A percentile compares a stretch with the other conserved stretches of the same genome.
Conservation (phyloP, 2,888 invertebrate species). For the Xanthia togata region DNA sequence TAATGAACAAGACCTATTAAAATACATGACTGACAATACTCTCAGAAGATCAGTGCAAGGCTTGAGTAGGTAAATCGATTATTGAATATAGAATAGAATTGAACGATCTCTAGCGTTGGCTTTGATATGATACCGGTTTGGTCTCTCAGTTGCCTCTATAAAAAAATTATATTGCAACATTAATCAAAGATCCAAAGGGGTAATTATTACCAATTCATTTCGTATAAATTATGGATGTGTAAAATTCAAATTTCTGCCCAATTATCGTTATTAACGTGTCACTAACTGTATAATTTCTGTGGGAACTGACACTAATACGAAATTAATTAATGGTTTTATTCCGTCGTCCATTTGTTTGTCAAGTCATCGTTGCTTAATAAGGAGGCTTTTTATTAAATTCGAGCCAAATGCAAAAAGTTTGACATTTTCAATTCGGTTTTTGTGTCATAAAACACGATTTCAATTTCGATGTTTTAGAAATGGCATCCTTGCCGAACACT, state of each 20-base stretch:
- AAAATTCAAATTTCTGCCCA: slow-evolving; percentile 37
- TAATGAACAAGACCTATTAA: slow-evolving; percentile 56
- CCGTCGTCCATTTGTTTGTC: slow-evolving; percentile 69
- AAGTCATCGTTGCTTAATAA: slow-evolving; percentile 78
- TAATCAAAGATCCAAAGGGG: slow-evolving; percentile 24
- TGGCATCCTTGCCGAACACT: slow-evolving; percentile 15
- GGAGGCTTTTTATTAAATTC: slow-evolving; percentile 54
- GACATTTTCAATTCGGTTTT: slow-evolving; percentile 39
- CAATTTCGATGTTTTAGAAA: slow-evolving; percentile 28
- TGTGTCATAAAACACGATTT: slow-evolving; percentile 27
- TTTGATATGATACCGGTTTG: slow-evolving; percentile 18
- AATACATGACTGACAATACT: slow-evolving; percentile 25
- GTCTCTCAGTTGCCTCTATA: neutral
- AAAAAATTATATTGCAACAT: slow-evolving; percentile 21
- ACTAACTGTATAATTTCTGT: slow-evolving; percentile 71
- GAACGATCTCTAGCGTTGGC: neutral
- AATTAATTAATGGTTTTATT: slow-evolving; percentile 78
- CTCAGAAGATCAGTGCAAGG: neutral
- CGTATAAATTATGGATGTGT: slow-evolving; percentile 29
- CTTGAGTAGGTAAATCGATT: neutral
- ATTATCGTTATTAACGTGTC: slow-evolving; percentile 70
- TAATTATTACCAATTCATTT: slow-evolving; percentile 36
- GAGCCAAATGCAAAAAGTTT: slow-evolving; percentile 40
- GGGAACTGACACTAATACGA: slow-evolving; percentile 64
- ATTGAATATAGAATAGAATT: slow-evolving; percentile 1